Evolutionary conservation across 2,888 invertebrate species (phyloP), one percentile per base, ranked within the genome.

Genomic region (Aleiodes alternator): DNA sequence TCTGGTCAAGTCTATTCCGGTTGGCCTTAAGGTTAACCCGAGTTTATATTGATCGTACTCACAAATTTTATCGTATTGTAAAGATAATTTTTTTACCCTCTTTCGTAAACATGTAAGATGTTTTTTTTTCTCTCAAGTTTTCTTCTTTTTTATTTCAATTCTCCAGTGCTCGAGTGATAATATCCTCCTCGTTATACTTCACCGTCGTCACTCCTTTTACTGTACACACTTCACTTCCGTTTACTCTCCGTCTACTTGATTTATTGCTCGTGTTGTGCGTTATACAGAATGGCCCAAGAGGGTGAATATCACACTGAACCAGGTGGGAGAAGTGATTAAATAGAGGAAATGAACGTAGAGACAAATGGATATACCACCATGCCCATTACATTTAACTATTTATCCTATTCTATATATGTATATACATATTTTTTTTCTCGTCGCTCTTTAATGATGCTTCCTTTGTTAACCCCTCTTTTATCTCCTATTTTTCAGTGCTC

Each of bases 191-290:
- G 64, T 64, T 64, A 43, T 64, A 64, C 64, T 70, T 57, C 70
- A 51, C 34, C 69, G 69, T 56, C 55, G 55, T 68, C 57, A 64
- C 70, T 64, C 76, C 68, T 56, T 76, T 72, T 56, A 48, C 64
- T 64, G 43, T 48, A 64, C 43, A 64, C 64, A 43, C 64, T 64
- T 48, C 64, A 64, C 64, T 64, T 64, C 64, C 64, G 64, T 64
- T 64, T 64, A 43, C 64, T 64, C 64, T 64, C 16, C 64, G 64
- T 64, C 64, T 64, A 77, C 79, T 81, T 84, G 81, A 84, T 84
- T 84, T 83, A 84, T 84, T 83, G 83, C 84, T 83, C 82, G 81
- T 82, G 81, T 80, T 82, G 78, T 78, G 80, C 80, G 79, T 79
- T 81, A 43, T 43, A 79, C 72, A 79, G 66, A 78, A 76, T 76